A percentile compares a stretch with the other conserved stretches of the same genome.
These are phyloP conservation scores for Eidolon helvum DNA, from an alignment of 2,113 vertebrate species.

Conservation along the genomic window DNA sequence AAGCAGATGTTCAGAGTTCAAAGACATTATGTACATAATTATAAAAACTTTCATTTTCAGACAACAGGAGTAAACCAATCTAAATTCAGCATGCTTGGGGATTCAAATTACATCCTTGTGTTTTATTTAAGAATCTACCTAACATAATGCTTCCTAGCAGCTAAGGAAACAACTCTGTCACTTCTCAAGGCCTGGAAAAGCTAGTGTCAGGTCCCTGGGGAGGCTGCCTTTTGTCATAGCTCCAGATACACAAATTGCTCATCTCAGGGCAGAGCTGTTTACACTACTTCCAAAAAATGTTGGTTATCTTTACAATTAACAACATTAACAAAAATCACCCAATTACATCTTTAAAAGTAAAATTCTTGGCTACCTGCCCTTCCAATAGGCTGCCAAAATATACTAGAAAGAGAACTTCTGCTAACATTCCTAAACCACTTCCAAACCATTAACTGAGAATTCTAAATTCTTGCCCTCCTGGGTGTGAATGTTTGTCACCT, in stretches of 20 bases:
- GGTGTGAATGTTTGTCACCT: conserved; percentile 5
- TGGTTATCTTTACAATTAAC: conserved; percentile 22
- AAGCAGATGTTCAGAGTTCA: conserved; percentile 74
- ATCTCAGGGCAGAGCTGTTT: background rate
- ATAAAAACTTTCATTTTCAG: conserved; percentile 68
- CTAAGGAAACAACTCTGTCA: background rate
- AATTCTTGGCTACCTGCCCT: conserved; percentile 22
- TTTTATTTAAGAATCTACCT: conserved; percentile 37
- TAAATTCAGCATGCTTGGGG: conserved; percentile 32
- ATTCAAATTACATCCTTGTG: conserved; percentile 22
- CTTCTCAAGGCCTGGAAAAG: background rate
- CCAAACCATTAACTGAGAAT: background rate
- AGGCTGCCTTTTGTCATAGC: background rate
- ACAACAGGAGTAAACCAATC: conserved; percentile 40
- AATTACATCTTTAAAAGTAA: conserved; percentile 39
- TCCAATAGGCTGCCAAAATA: conserved; percentile 44
- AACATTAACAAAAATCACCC: background rate
- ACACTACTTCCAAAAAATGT: conserved; percentile 27
- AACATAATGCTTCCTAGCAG: background rate
- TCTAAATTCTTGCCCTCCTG: background rate
- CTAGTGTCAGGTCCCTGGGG: background rate
- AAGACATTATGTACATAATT: conserved; percentile 61
- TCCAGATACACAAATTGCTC: conserved; percentile 47
- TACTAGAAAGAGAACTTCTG: conserved; percentile 6
- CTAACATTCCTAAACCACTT: background rate